phyloP scores from a whole-genome alignment of 2,888 invertebrate species.

The Carterocephalus palaemon region DNA sequence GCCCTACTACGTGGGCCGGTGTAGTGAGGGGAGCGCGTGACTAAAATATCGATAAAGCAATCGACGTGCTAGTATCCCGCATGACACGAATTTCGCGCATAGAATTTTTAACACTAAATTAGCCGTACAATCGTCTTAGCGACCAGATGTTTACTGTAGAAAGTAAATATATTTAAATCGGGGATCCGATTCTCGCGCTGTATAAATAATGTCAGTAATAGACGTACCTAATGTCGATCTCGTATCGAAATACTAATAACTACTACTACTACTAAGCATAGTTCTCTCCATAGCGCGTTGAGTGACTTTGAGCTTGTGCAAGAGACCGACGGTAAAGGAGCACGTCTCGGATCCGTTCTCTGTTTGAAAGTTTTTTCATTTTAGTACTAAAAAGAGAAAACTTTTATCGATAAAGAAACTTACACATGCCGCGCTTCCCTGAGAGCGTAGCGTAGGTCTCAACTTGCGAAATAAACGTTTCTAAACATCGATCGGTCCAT shows the following conservation, averaged over 20 bases:
- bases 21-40: conserved; percentile 27
- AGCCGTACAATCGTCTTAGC: conserved; percentile 28
- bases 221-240: no score
- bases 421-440: no score
- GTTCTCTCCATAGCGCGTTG: no score
- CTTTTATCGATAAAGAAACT: no score
- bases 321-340: no score
- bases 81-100: conserved; percentile 32
- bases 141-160: conserved; percentile 33
- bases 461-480: conserved; percentile 16
- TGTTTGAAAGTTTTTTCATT: no score
- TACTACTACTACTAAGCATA: no score
- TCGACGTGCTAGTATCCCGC: conserved; percentile 29
- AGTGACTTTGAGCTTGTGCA: no score
- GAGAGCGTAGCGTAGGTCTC: conserved; percentile 5
- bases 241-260: no score
- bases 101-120: conserved; percentile 40
- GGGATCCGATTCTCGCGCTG: conserved; percentile 23
- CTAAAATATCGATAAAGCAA: conserved; percentile 48
- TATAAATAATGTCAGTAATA: no score
- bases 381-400: no score
- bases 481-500: conserved; percentile 21
- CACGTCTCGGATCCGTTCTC: no score
- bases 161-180: conserved; percentile 34
- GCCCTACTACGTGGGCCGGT: not conserved